Evolutionary conservation across 2,888 invertebrate genomes (phyloP), one percentile per base, ranked within the genome.

Genomic region (Perizoma affinitatum): DNA sequence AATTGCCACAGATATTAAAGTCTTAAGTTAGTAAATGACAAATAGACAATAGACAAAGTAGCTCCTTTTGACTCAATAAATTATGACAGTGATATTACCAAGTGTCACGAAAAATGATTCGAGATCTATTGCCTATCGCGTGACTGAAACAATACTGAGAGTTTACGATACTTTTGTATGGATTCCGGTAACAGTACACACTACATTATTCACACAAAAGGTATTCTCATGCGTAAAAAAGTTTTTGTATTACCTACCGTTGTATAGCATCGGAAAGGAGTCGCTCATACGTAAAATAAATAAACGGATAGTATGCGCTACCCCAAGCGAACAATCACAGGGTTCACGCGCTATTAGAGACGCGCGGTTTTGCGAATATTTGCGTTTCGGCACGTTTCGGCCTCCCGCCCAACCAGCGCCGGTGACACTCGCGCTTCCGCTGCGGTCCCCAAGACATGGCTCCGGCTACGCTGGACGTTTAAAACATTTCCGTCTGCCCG

Each of bases 331-430:
- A 82, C 81, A 83, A 84, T 83, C 83, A 78, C 81, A 70, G 79
- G 76, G 76, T 84, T 85, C 75, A 83, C 83, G 86, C 83, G 80
- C 83, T 83, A 87, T 87, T 87, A 86, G 82, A 81, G 72, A 71
- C 75, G 71, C 69, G 73, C 73, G 73, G 74, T 76, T 73, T 71
- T 63, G 72, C 77, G 79, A 80, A 80, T 78, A 79, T 82, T 82
- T 82, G 77, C 78, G 75, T 80, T 80, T 75, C 76, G 69, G 66
- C 68, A 70, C 71, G 65, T 65, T 67, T 66, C 63, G 74, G 68
- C 69, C 72, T 64, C 58, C 63, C 66, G 65, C 55, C 61, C 62
- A 68, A 66, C 82, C 76, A 76, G 63, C 33, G 58, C 49, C 48
- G 58, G 59, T 72, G 78, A 70, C 65, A 75, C 73, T 54, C 57